Percentiles rank a stretch among this genome's conserved stretches.
Evolutionary conservation across 2,113 vertebrate species (phyloP).

Genomic region (Xenopus laevis): DNA sequence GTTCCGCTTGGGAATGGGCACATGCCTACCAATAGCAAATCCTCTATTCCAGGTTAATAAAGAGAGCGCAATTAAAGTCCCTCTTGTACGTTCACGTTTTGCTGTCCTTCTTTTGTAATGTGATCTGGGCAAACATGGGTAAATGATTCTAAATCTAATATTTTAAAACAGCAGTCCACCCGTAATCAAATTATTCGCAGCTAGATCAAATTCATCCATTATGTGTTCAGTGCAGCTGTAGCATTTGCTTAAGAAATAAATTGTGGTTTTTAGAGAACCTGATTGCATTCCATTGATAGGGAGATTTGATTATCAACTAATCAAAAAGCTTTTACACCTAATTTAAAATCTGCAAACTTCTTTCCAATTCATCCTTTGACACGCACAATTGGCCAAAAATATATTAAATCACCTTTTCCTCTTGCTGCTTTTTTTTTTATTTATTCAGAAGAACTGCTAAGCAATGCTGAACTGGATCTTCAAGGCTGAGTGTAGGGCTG

Average conservation of each 20-base stretch:
- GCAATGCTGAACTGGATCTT: no score
- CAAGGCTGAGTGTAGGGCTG: no score
- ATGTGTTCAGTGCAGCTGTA: conserved; percentile 41
- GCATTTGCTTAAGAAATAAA: conserved; percentile 41
- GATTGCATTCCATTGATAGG: conserved; percentile 31
- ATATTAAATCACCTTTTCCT: background rate
- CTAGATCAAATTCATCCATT: conserved; percentile 45
- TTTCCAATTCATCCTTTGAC: conserved; percentile 16
- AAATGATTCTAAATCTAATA: conserved; percentile 44
- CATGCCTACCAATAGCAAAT: no score
- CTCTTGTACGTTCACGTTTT: conserved; percentile 22
- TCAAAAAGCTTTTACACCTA: conserved; percentile 45
- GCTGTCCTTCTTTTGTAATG: conserved; percentile 31
- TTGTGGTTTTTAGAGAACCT: conserved; percentile 34
- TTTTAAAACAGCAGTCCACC: conserved; percentile 41
- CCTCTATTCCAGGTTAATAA: no score
- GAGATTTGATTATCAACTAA: conserved; percentile 43
- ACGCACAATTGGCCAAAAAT: background rate
- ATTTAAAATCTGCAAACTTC: conserved; percentile 38
- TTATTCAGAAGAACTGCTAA: background rate
- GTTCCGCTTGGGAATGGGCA: no score
- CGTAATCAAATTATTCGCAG: conserved; percentile 41
- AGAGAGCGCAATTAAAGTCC: conserved; percentile 24
- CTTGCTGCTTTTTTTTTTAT: background rate
- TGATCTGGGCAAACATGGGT: conserved; percentile 38